A percentile compares a stretch with the other conserved stretches of the same genome.
phyloP scores from a whole-genome alignment of 35 echinoderm and acorn worm genomes.

The Ophiothrix spiculata region DNA sequence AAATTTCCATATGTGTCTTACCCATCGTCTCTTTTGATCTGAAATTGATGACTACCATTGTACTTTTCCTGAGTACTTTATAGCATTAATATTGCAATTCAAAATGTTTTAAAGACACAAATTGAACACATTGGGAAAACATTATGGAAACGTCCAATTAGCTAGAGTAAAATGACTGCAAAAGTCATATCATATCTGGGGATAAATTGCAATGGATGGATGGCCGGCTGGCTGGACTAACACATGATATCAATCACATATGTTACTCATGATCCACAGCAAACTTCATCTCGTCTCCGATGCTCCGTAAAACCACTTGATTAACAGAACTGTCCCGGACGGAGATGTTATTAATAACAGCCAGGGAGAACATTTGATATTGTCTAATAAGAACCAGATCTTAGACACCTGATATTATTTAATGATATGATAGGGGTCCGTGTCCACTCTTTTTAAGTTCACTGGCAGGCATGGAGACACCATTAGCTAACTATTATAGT shows the following conservation, averaged over 20 bases:
- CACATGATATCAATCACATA: background rate
- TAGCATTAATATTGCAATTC: too few species aligned
- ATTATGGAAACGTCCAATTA: too few species aligned
- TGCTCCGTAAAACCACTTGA: background rate
- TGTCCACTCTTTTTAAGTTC: background rate
- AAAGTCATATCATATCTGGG: background rate
- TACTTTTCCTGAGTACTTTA: too few species aligned
- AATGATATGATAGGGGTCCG: background rate
- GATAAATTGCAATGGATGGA: background rate
- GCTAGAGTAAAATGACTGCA: too few species aligned
- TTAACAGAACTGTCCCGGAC: background rate
- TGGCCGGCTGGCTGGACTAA: background rate
- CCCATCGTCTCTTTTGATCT: too few species aligned
- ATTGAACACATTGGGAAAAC: constrained; percentile 15
- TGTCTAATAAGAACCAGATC: background rate
- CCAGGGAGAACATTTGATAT: background rate
- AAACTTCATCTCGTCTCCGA: background rate
- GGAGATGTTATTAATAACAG: too few species aligned
- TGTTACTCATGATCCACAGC: background rate
- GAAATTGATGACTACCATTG: too few species aligned
- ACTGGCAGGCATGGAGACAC: background rate
- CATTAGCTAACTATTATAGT: background rate
- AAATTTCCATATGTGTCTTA: too few species aligned
- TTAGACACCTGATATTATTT: background rate
- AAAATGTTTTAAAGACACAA: too few species aligned